phyloP scores from a whole-genome alignment of 23 tunicate genomes.

The Styela clava region DNA sequence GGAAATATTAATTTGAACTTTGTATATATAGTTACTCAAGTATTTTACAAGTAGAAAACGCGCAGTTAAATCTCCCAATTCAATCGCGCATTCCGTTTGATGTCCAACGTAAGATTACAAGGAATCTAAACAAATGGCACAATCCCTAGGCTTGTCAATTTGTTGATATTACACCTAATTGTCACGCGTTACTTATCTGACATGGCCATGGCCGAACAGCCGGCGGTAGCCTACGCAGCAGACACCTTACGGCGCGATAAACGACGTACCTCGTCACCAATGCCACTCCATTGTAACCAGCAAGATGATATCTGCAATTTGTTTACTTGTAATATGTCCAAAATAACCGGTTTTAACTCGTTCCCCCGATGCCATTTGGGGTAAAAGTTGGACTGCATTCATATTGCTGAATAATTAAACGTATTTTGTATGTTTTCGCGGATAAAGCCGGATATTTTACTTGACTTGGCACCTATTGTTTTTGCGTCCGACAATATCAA shows the following conservation, averaged over 20 bases:
- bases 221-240: neutral
- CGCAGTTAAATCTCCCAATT: no score
- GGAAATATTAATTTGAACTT: no score
- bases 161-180: conserved; percentile 1
- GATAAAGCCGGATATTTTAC: no score
- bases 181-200: neutral
- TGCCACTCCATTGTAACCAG: neutral
- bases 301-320: neutral
- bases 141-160: neutral
- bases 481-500: no score
- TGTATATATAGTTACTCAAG: no score
- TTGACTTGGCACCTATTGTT: no score
- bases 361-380: no score
- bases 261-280: neutral
- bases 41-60: no score
- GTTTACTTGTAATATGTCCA: neutral
- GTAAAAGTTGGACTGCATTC: no score
- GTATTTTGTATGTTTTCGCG: no score
- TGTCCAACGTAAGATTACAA: neutral
- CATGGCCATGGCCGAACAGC: conserved; percentile 2
- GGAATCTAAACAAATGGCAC: neutral
- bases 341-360: neutral
- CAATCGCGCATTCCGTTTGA: neutral
- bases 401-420: no score
- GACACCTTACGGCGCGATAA: conserved; percentile 12